These are phyloP conservation scores for Montipora efflorescens DNA, from an alignment of 64 coral and sea anemone genomes.

Conservation along the genomic window DNA sequence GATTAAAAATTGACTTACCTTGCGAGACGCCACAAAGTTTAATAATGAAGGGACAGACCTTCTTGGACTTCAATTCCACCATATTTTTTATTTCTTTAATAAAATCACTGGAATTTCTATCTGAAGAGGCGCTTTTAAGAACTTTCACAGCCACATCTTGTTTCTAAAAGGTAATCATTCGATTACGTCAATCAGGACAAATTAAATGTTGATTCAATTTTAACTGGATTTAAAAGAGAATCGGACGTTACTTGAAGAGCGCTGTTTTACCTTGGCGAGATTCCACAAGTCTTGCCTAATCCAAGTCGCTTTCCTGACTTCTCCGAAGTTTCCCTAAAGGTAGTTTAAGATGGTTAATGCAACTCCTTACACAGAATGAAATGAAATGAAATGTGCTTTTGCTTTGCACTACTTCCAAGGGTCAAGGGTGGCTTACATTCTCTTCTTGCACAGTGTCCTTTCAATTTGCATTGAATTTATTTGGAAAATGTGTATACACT, in stretches of 20 bases:
- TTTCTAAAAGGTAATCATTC: background rate
- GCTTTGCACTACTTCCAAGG: too few relatives aligned
- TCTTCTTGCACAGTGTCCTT: too few relatives aligned
- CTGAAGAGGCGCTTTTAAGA: background rate
- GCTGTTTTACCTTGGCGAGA: background rate
- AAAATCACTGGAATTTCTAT: constrained; percentile 32
- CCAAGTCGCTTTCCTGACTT: constrained; percentile 14
- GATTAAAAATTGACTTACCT: background rate
- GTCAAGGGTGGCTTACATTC: too few relatives aligned
- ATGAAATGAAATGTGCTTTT: too few relatives aligned
- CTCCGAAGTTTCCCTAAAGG: constrained; percentile 23
- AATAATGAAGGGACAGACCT: constrained; percentile 4
- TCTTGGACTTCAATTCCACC: constrained; percentile 3
- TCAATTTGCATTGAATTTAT: too few relatives aligned
- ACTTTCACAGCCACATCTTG: constrained; percentile 64
- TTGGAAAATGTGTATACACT: too few relatives aligned
- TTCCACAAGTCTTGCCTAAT: background rate
- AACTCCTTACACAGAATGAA: too few relatives aligned
- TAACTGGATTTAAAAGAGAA: background rate
- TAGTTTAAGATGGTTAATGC: too few relatives aligned
- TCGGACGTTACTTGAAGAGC: background rate
- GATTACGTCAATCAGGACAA: background rate
- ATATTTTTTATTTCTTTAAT: constrained; percentile 64
- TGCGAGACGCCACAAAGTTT: constrained; percentile 52
- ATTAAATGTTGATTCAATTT: background rate